Base-by-base conservation (phyloP, 2,797 vertebrate genomes). In the Helicolenus hilgendorfi region DNA sequence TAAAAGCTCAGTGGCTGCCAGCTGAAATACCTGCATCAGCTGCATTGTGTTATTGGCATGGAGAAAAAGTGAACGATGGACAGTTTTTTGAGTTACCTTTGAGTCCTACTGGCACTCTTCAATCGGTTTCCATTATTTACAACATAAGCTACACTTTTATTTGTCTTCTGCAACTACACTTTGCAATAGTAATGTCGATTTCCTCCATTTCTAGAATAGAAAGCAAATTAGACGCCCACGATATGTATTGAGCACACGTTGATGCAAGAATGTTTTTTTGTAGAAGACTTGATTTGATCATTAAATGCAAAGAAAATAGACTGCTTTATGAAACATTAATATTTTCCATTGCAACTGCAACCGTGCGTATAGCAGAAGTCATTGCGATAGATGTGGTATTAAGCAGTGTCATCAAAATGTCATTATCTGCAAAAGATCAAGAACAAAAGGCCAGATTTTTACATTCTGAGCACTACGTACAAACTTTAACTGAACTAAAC, bases 11-110 rank as follows among this genome's bases (percentile, higher is more conserved):
- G 64, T 33, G 72, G 55, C 29, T 72, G 77, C 72, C 56, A 76
- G 62, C 62, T 85, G 59, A 72, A 76, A 81, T 69, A 77, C 20
- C 77, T 84, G 53, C 36, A 67, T 73, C 56, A 53, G 67, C 62
- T 77, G 41, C 18, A 41, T 13, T 58, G 27, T 26, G 18, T 35
- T 72, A 26, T 27, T 73, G 29, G 58, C 41, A 24, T 18, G 45
- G 7, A 77, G 65, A 20, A 74, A 45, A 65, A 74, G 58, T 53
- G 56, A 71, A 45, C 24, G 45, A 60, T 59, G 33, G 59, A 35
- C 9, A 35, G 36, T 55, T 71, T 83, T 75, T 75, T 70, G 7
- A 62, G 31, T 31, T 15, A 15, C 45, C 26, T 27, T 49, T 38
- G 7, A 78, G 35, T 63, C 64, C 65, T 62, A 49, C 31, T n/a